phyloP scores from a whole-genome alignment of 2,113 vertebrate species.

The Gadus macrocephalus region DNA sequence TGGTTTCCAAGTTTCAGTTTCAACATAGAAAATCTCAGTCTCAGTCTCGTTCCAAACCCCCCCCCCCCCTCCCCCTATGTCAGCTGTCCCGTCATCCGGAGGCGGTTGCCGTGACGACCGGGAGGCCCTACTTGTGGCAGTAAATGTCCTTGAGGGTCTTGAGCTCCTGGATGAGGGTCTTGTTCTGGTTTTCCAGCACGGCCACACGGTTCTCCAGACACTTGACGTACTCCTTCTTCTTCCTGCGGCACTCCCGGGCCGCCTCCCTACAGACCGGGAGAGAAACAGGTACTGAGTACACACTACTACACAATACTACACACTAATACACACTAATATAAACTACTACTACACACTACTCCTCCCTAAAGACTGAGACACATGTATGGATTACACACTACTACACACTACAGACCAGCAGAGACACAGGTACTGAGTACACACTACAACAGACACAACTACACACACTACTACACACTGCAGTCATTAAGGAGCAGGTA shows the following conservation, averaged over 20 bases:
- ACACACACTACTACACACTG: neutral
- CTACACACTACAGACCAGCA: conserved; percentile 70
- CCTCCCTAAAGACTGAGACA: neutral
- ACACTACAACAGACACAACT: neutral
- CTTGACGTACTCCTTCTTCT: conserved; percentile 99
- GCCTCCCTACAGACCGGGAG: conserved; percentile 85
- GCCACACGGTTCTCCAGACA: conserved; percentile 98
- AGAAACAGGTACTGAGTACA: neutral
- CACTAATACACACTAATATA: neutral
- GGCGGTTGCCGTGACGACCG: neutral
- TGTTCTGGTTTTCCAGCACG: conserved; percentile 98
- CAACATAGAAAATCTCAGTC: too few species aligned
- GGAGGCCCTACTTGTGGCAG: conserved; percentile 81
- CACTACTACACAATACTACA: neutral
- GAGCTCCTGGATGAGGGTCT: conserved; percentile 98
- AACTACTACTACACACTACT: neutral
- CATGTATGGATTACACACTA: neutral
- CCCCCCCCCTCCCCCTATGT: too few species aligned
- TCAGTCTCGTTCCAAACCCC: too few species aligned
- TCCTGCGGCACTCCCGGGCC: conserved; percentile 93
- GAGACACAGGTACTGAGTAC: neutral
- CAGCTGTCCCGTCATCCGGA: too few species aligned
- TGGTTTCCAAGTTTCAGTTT: too few species aligned
- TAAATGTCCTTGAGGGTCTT: conserved; percentile 98
- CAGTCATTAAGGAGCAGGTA: too few species aligned